Base-by-base conservation (phyloP, 1,140 invertebrate genomes). In the Olivierus martensii region DNA sequence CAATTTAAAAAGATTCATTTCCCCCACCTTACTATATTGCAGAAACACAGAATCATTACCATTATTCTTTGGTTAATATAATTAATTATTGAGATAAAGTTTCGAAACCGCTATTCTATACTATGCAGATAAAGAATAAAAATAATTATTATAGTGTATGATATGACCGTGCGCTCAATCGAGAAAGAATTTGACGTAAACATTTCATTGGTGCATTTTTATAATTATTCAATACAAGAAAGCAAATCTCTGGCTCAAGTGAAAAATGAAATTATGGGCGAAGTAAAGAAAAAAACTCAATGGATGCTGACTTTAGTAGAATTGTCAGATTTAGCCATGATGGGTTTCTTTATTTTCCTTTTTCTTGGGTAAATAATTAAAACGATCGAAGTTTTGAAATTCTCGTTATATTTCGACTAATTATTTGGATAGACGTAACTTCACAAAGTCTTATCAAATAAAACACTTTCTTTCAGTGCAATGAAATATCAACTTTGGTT, bases 151-250 rank as follows among this genome's bases (percentile, higher is more conserved):
- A 1, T 28, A 28, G 4, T 28, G 28, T 28, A 28, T 28, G 4
- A 28, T 6, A 28, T 28, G 28, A 28, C 28, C 19, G 51, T 50
- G 11, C 42, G 53, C 7, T 51, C 63, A 10, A 51, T 67, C 3
- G 35, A 63, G n/a, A 57, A 62, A 2, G 64, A 68, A 62, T 69
- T 70, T 55, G 68, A 67, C 46, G 67, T 70, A 42, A 66, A 68
- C 18, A 59, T 70, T 0, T 61, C 61, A 0, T 57, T 69, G 3
- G 48, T 62, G 19, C 63, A 69, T 55, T 56, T 61, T 10, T 69
- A 63, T 49, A 59, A 62, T 45, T 63, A 62, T 46, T 67, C 61
- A 7, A 49, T 67, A 37, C 61, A 60, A 18, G 65, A 69, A 53
- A 65, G 65, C 10, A 62, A 65, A 36, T 56, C 63, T 6, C 65